Evolutionary conservation across 1,140 invertebrate species (phyloP), one percentile per base, ranked within the genome.

Genomic region (Heliothis subflexa): DNA sequence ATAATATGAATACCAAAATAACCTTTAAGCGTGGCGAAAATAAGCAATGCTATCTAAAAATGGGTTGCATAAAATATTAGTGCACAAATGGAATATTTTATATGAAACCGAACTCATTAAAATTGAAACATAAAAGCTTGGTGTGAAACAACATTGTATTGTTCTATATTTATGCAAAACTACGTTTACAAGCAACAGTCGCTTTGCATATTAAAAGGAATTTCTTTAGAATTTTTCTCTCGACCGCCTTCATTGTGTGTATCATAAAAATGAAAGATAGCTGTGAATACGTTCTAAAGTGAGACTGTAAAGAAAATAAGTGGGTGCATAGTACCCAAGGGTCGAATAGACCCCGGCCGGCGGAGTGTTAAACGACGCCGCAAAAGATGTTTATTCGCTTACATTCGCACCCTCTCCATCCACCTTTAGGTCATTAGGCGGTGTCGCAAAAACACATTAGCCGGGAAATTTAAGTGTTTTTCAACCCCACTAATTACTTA

Each of bases 401-500:
- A 78, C 81, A 49, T 79, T 73, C 75, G 49, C 82, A 78, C 83
- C 81, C 66, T 77, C 79, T 76, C 81, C 78, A 84, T 81, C 77
- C 84, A 81, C 78, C 54, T 49, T 18, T 52, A 28, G 59, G 64
- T 86, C 84, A 78, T 87, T 87, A 85, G 78, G 79, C 74, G 81
- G 49, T 87, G 84, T 87, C 83, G 82, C 84, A 84, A 86, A 86
- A 86, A 81, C 74, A 81, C 84, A 84, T 87, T 84, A 85, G 50
- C 78, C 86, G 76, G 73, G 61, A 75, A 86, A 84, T 86, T 82
- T 81, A 87, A 83, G 83, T 82, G 84, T 86, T 87, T 86, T 87
- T 84, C 79, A 83, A 80, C 82, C 81, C 78, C 78, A 78, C 80
- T 87, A 89, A 87, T 87, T 87, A 85, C 85, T 85, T 81, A 82